phyloP scores from a whole-genome alignment of 2,797 vertebrate genomes.

The Discoglossus pictus region DNA sequence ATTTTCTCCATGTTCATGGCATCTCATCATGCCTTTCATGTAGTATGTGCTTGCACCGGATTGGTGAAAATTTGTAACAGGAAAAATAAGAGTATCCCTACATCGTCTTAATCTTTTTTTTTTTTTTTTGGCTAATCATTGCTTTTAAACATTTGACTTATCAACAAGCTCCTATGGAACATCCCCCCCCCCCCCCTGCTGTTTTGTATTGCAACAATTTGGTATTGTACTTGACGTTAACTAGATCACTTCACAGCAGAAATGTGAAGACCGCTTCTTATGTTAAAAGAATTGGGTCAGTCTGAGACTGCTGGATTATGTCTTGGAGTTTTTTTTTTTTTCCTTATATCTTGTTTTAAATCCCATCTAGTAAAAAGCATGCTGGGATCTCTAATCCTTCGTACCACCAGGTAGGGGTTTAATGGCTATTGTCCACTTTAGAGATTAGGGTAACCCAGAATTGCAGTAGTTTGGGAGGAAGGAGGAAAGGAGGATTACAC shows the following conservation, averaged over 20 bases:
- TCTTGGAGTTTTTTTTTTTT: conserved; percentile 71
- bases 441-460: conserved; percentile 74
- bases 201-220: too few relatives aligned
- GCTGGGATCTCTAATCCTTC: conserved; percentile 68
- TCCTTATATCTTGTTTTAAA: conserved; percentile 69
- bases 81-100: too few relatives aligned
- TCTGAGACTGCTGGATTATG: conserved; percentile 69
- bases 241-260: conserved; percentile 22
- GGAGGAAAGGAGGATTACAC: conserved; percentile 67
- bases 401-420: conserved; percentile 70
- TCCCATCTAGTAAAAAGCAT: conserved; percentile 68
- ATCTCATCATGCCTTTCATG: too few relatives aligned
- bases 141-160: too few relatives aligned
- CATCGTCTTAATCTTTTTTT: too few relatives aligned
- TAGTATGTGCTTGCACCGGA: too few relatives aligned
- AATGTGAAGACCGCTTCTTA: conserved; percentile 57
- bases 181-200: not conserved
- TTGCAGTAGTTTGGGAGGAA: conserved; percentile 58
- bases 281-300: conserved; percentile 73
- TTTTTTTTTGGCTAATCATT: too few relatives aligned
- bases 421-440: conserved; percentile 74
- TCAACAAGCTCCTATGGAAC: not conserved
- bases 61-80: too few relatives aligned
- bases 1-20: too few relatives aligned
- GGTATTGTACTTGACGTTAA: conserved; percentile 11